Conservation (phyloP, 2,113 vertebrate species). For the Crotalus horridus region DNA sequence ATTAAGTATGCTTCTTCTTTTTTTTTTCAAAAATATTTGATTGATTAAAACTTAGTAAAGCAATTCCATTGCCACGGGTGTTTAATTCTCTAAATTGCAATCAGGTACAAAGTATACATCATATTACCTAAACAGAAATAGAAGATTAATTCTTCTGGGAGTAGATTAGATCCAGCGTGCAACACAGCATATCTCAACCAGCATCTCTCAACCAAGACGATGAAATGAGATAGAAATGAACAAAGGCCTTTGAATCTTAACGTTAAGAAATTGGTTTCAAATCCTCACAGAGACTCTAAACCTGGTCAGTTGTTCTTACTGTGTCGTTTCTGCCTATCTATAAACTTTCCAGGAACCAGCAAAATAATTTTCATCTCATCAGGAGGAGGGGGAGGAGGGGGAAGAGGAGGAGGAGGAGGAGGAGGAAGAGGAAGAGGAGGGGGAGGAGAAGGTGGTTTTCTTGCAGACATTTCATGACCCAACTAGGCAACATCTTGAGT, state of each 20-base stretch:
- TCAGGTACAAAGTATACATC: background rate
- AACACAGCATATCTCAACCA: background rate
- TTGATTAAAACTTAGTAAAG: slow-evolving; percentile 34
- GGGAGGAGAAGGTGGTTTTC: too few relatives aligned
- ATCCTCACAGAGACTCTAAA: background rate
- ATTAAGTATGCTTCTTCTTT: slow-evolving; percentile 13
- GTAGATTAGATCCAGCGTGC: background rate
- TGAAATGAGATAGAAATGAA: background rate
- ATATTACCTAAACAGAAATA: background rate
- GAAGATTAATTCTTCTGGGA: background rate
- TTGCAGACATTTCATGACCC: background rate
- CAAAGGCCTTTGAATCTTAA: background rate
- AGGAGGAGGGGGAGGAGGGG: background rate
- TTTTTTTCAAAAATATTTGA: background rate
- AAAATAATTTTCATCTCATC: background rate
- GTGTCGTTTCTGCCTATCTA: background rate
- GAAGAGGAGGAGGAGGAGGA: too few relatives aligned
- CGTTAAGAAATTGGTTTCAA: background rate
- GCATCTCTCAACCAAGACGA: fast-evolving
- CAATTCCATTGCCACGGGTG: background rate
- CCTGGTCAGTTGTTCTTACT: background rate
- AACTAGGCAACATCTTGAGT: background rate
- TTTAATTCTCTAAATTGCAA: slow-evolving; percentile 6
- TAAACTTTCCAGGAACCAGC: background rate
- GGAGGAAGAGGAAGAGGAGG: too few relatives aligned